Evolutionary conservation across 2,797 vertebrate genomes (phyloP), one percentile per base, ranked within the genome.

Genomic region (Sylvia borin): DNA sequence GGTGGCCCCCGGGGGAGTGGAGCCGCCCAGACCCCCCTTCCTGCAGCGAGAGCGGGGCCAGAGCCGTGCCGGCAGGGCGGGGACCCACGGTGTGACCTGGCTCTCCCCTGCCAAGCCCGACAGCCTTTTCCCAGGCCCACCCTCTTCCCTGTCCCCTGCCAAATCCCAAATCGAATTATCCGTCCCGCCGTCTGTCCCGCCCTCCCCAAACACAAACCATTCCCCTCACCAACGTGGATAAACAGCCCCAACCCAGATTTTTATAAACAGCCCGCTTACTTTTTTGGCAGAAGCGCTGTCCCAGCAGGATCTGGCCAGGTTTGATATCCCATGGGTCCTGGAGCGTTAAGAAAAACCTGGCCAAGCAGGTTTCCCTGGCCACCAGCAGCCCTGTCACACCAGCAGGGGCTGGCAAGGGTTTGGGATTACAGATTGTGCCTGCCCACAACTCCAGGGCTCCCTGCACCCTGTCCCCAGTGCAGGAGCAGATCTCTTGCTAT

Each of bases 61-160:
- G 90, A 48, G 78, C 85, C 2, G 10, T 65, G 82, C 81, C 2
- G 16, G 50, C 10, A 5, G 83, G 92, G 80, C 3, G 20, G 76
- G 64, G 86, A 50, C 85, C 58, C 13, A 0, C 3, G 6, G n/a
- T 2, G 31, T 86, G 93, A 91, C 89, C 80, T 47, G 75, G 29
- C 92, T 0, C 9, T 91, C 77, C 65, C 82, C 72, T 25, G 78
- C 88, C 92, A 26, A 85, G 58, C n/a, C 92, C 1, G 7, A 17
- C 60, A 5, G 92, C 80, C 82, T 76, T 97, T 97, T 95, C 94
- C 95, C 95, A 96, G 93, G 80, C 93, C 95, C 94, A 92, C 94
- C 95, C 92, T 97, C 90, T 85, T 92, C 77, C 84, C 86, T 13
- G 11, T n/a, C 77, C 88, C 67, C 60, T 94, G 96, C 96, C 94